Percentiles rank a stretch among this genome's conserved stretches.
These are phyloP conservation scores for Dexiosoma caninum DNA, from an alignment of 2,888 invertebrate genomes.

Conservation along the genomic window DNA sequence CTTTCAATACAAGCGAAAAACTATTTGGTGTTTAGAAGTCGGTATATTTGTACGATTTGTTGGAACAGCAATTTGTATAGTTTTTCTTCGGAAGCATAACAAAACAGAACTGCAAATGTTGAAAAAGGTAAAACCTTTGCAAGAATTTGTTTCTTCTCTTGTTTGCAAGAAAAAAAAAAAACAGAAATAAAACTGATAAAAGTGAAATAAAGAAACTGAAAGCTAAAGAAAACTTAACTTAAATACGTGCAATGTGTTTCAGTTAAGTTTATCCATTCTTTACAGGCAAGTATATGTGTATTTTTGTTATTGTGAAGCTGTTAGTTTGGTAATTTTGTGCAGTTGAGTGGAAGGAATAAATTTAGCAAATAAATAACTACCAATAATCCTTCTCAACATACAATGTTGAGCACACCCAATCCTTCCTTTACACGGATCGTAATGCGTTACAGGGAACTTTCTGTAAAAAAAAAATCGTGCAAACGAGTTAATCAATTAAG, in stretches of 20 bases:
- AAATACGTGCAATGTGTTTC: background rate
- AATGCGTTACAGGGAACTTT: no score
- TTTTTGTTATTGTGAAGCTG: background rate
- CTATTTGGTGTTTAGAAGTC: no score
- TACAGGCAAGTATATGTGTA: background rate
- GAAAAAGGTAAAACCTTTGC: conserved; percentile 1
- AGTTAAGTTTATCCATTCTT: background rate
- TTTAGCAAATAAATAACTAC: conserved; percentile 65
- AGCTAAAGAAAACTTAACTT: background rate
- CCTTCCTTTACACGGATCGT: no score
- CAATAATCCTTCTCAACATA: conserved; percentile 62
- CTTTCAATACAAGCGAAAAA: no score
- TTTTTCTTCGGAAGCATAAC: background rate
- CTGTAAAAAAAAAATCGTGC: no score
- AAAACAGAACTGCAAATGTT: background rate
- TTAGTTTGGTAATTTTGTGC: conserved; percentile 51
- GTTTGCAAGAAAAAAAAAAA: background rate
- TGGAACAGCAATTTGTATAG: background rate
- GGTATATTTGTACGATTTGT: no score
- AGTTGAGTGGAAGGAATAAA: conserved; percentile 66
- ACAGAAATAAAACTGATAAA: background rate
- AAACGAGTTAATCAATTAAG: no score
- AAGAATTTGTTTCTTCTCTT: background rate
- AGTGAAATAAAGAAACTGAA: background rate
- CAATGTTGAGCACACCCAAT: no score